Percentiles rank a stretch among this genome's conserved stretches.
These are phyloP conservation scores for Amazona finschi DNA, from an alignment of 2,797 vertebrate genomes.

Conservation along the genomic window DNA sequence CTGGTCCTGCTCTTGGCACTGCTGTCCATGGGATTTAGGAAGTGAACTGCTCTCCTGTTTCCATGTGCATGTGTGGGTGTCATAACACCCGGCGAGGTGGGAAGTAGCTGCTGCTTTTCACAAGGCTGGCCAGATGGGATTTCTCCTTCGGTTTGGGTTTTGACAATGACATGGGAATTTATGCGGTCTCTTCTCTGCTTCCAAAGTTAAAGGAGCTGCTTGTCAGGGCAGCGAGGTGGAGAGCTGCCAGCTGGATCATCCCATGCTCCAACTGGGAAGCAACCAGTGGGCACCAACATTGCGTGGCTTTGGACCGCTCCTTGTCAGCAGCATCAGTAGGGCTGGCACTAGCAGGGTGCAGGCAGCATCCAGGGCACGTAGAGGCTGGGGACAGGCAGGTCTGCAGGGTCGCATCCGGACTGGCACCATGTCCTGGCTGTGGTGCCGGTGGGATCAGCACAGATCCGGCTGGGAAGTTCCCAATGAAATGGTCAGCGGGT, in stretches of 20 bases:
- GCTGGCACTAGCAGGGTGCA: background rate
- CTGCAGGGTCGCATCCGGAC: background rate
- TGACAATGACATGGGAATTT: background rate
- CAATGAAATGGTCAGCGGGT: accelerated
- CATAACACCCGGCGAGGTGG: background rate
- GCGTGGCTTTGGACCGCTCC: accelerated
- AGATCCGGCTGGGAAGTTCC: background rate
- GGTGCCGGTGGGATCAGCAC: accelerated
- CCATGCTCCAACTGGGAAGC: background rate
- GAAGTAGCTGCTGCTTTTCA: constrained; percentile 23
- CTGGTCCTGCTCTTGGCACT: background rate
- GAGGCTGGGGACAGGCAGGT: background rate
- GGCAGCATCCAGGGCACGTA: background rate
- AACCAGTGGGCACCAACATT: background rate
- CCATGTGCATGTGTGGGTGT: background rate
- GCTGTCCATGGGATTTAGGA: background rate
- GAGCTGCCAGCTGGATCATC: background rate
- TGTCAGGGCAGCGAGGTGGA: background rate
- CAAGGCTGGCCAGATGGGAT: constrained; percentile 28
- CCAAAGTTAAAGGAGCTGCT: background rate
- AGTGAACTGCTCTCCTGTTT: background rate
- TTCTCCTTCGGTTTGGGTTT: background rate
- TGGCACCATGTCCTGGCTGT: accelerated
- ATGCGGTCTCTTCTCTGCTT: background rate
- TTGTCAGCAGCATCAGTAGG: accelerated